A percentile compares a stretch with the other conserved stretches of the same genome.
These are phyloP conservation scores for Thymelicus sylvestris DNA, from an alignment of 2,888 invertebrate genomes.

Conservation along the genomic window DNA sequence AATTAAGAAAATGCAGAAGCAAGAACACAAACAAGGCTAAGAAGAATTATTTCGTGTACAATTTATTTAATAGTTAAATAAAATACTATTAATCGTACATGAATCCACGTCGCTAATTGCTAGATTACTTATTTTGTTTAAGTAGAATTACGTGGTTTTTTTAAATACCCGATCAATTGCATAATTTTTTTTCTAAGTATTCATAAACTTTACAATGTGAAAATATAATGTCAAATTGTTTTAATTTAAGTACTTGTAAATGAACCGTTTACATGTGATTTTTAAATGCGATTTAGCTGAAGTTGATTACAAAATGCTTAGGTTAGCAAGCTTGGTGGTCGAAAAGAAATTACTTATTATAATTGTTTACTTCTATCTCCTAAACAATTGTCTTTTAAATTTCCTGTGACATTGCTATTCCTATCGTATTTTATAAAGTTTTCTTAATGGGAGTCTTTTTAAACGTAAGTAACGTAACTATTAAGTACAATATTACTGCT, in stretches of 20 bases:
- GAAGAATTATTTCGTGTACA: conserved; percentile 46
- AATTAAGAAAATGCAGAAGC: conserved; percentile 64
- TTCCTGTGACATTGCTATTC: conserved; percentile 1
- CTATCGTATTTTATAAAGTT: neutral
- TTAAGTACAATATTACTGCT: too few relatives aligned
- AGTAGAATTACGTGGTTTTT: conserved; percentile 26
- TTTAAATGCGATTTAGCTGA: conserved; percentile 9
- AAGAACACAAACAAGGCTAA: conserved; percentile 63
- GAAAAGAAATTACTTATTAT: neutral
- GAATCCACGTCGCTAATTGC: conserved; percentile 74
- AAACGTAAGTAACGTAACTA: neutral
- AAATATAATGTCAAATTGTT: neutral
- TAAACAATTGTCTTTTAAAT: conserved; percentile 16
- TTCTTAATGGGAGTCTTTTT: neutral
- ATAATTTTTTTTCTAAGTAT: neutral
- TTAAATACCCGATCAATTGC: neutral
- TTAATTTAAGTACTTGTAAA: too few relatives aligned
- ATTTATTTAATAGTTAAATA: conserved; percentile 53
- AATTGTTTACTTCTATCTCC: neutral
- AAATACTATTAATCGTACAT: conserved; percentile 54
- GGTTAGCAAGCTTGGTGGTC: neutral
- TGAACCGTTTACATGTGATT: conserved; percentile 2
- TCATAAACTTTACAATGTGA: neutral
- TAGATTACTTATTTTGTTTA: conserved; percentile 47
- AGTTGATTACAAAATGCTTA: neutral